Evolutionary conservation across 2,888 invertebrate species (phyloP).

Genomic region (Micropterix aruncella): DNA sequence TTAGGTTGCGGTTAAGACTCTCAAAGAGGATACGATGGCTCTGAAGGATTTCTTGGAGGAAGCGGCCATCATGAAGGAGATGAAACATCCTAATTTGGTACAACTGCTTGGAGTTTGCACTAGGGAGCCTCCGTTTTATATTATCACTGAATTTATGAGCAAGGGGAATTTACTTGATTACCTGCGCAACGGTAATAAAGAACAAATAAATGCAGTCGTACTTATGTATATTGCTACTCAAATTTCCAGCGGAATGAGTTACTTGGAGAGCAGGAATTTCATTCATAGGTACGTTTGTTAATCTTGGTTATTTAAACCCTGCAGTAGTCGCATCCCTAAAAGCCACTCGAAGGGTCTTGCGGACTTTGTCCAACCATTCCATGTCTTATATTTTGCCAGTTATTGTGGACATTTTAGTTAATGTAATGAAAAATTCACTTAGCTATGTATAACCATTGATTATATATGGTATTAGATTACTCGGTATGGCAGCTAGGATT

Average conservation of each 20-base stretch:
- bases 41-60: conserved; percentile 98
- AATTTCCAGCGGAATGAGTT: conserved; percentile 98
- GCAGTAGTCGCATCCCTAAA: neutral
- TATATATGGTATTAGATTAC: too few species aligned
- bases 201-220: conserved; percentile 85
- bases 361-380: neutral
- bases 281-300: conserved; percentile 58
- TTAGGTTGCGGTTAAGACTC: conserved; percentile 87
- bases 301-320: neutral
- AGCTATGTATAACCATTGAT: too few species aligned
- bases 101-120: conserved; percentile 97
- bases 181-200: conserved; percentile 72
- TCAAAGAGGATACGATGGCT: conserved; percentile 99
- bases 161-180: conserved; percentile 96
- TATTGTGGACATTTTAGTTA: neutral
- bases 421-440: too few species aligned
- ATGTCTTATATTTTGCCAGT: neutral
- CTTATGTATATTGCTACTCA: conserved; percentile 99
- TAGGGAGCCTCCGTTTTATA: conserved; percentile 97
- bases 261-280: conserved; percentile 88
- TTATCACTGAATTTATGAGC: conserved; percentile 99
- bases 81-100: conserved; percentile 98
- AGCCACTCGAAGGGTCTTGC: neutral
- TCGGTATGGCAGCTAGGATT: too few species aligned
- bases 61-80: conserved; percentile 99